phyloP scores from a whole-genome alignment of 2,888 invertebrate species.

The Meteorus cinctellus region DNA sequence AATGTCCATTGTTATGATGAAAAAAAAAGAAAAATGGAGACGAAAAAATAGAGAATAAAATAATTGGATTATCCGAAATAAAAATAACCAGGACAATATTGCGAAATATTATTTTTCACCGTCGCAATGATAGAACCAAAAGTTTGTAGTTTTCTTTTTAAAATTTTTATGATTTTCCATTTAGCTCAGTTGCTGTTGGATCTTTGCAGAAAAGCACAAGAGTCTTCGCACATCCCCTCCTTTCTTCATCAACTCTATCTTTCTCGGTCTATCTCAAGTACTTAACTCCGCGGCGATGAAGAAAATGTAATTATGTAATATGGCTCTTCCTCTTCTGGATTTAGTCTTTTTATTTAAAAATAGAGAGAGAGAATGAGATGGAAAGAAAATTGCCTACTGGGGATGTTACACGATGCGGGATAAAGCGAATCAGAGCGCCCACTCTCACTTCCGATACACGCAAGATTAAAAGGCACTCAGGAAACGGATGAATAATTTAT shows the following conservation, averaged over 20 bases:
- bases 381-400: constrained; percentile 27
- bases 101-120: background rate
- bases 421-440: constrained; percentile 41
- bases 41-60: background rate
- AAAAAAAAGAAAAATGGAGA: background rate
- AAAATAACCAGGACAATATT: constrained; percentile 5
- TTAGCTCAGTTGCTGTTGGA: background rate
- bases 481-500: constrained; percentile 41
- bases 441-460: constrained; percentile 38
- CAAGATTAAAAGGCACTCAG: constrained; percentile 34
- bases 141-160: background rate
- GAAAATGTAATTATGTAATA: constrained; percentile 38
- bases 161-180: background rate
- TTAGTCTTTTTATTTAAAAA: background rate
- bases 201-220: background rate
- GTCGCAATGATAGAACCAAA: background rate
- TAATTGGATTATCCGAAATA: background rate
- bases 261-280: constrained; percentile 17
- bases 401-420: constrained; percentile 21
- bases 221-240: constrained; percentile 6
- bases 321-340: constrained; percentile 18
- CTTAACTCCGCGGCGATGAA: constrained; percentile 31
- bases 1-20: constrained; percentile 8
- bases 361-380: constrained; percentile 17
- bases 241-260: background rate